Base-by-base conservation (phyloP, 2,797 vertebrate species). In the Coreius guichenoti region DNA sequence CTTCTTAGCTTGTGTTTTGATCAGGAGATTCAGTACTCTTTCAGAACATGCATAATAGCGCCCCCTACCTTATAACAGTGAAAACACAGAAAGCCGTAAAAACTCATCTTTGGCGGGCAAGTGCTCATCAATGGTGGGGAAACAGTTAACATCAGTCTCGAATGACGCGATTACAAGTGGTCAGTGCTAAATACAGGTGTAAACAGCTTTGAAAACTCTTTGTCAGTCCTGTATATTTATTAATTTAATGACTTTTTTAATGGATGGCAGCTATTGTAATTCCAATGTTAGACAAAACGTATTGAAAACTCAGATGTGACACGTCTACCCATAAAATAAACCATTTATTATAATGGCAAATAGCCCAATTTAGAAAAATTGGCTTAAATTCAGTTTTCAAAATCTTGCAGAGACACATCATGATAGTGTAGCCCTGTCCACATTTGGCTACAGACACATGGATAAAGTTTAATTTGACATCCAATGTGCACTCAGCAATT, bases 401-500 rank as follows among this genome's bases (percentile, higher is more conserved):
- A 6, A 80, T 67, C 23, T 54, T 75, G 16, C 14, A 5, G 47
- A 67, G 31, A 56, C 47, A 43, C 49, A 68, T 19, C 17, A 39
- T 45, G 36, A 47, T 61, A 69, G 14, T 75, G 58, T 33, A 54
- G 31, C 45, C 16, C 19, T 43, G 65, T 47, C 67, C 51, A 72
- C 74, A 58, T 70, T 67, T 21, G 9, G 17, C 58, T 45, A 8
- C 70, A 36, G 75, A 85, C 69, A 75, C 39, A 78, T 12, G 36
- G 65, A 56, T 70, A 19, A 61, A 47, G 33, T 85, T 89, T 75
- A 78, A 86, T 83, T 80, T 76, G 23, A n/a, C 33, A 73, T 65
- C 80, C 70, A 67, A 80, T 80, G 86, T 70, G 58, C n/a, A 88
- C 76, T 58, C 33, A 84, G 72, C 33, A 75, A 67, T 43, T n/a